Conservation (phyloP, 2,113 vertebrate genomes). For the Malurus melanocephalus region DNA sequence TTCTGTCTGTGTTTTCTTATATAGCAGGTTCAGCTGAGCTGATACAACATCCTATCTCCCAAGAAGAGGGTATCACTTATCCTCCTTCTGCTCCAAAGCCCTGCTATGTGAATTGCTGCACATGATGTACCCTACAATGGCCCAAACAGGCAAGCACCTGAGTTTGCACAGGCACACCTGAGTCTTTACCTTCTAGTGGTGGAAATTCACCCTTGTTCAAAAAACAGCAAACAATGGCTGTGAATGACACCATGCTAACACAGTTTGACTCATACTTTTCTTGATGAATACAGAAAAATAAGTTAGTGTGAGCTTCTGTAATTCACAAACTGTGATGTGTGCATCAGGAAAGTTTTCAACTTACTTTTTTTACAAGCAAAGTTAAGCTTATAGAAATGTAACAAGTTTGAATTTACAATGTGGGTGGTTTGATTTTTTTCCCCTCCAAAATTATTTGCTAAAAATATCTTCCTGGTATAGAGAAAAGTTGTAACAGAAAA, state of each 20-base stretch:
- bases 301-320: neutral
- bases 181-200: neutral
- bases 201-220: neutral
- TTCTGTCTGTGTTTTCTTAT: neutral
- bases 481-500: neutral
- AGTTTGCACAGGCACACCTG: neutral
- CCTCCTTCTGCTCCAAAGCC: neutral
- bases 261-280: neutral
- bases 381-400: neutral
- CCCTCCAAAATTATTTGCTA: too few relatives aligned
- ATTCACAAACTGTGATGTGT: neutral
- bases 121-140: too few relatives aligned
- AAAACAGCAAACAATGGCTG: neutral
- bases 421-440: too few relatives aligned
- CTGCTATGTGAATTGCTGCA: fast-evolving
- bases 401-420: too few relatives aligned
- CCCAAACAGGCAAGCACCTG: neutral
- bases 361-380: neutral
- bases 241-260: neutral
- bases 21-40: neutral
- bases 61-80: neutral
- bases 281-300: neutral
- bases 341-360: neutral
- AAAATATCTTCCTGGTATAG: neutral
- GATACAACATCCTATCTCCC: neutral